A percentile compares a stretch with the other conserved stretches of the same genome.
Evolutionary conservation across 2,888 invertebrate species (phyloP).

Genomic region (Dione vanillae): DNA sequence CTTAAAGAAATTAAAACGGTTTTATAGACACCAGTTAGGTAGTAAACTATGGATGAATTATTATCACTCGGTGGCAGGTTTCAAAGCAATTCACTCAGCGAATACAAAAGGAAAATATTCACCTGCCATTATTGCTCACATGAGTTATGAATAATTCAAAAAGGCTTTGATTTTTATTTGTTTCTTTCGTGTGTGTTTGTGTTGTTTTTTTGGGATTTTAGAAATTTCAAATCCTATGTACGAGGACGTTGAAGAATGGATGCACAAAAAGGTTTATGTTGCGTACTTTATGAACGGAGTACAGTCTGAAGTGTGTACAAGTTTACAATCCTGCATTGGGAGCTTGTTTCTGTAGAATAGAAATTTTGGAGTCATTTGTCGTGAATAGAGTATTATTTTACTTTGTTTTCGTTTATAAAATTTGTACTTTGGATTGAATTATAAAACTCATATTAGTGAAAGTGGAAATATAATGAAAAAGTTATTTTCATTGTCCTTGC

Average conservation of each 20-base stretch:
- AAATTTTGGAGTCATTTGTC: neutral
- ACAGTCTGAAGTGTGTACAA: conserved; percentile 40
- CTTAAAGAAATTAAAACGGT: conserved; percentile 44
- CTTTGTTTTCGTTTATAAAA: neutral
- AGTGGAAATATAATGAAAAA: too few relatives aligned
- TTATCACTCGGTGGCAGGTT: conserved; percentile 74
- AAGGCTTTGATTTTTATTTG: conserved; percentile 49
- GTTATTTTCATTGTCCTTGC: too few relatives aligned
- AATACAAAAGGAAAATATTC: conserved; percentile 71
- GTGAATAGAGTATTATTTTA: conserved; percentile 15
- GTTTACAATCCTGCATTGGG: conserved; percentile 40
- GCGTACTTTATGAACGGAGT: conserved; percentile 40
- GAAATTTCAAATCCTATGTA: conserved; percentile 31
- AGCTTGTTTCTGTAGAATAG: conserved; percentile 30
- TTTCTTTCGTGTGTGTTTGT: too few relatives aligned
- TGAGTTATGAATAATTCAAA: conserved; percentile 75
- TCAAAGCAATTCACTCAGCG: conserved; percentile 59
- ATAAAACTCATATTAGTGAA: too few relatives aligned
- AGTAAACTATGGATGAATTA: conserved; percentile 81
- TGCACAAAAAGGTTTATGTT: conserved; percentile 45
- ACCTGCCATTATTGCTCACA: conserved; percentile 72
- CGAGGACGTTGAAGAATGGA: conserved; percentile 43
- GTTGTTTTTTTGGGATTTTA: too few relatives aligned
- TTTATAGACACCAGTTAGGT: conserved; percentile 51
- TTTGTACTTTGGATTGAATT: too few relatives aligned